These are phyloP conservation scores for Gymnocephalus cernua DNA, from an alignment of 2,113 vertebrate species.

Conservation along the genomic window DNA sequence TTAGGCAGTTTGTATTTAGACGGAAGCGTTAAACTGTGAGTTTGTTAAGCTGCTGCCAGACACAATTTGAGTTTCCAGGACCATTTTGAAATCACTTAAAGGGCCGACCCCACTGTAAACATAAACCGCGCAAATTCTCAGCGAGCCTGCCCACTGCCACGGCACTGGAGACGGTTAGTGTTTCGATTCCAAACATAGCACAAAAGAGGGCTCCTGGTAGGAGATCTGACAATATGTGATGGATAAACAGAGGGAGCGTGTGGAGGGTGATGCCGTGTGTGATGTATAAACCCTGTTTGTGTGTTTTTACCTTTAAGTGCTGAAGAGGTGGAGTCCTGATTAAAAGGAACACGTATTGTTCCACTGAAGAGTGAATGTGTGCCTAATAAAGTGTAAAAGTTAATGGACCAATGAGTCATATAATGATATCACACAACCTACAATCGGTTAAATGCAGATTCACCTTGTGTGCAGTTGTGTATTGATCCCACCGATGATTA, in stretches of 20 bases:
- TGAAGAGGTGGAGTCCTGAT: neutral
- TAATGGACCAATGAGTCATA: neutral
- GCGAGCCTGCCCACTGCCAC: neutral
- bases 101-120: neutral
- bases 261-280: too few relatives aligned
- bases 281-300: too few relatives aligned
- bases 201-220: neutral
- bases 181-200: neutral
- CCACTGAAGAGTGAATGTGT: neutral
- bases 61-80: neutral
- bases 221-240: slow-evolving; percentile 1
- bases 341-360: neutral
- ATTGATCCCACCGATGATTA: neutral
- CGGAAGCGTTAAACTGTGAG: neutral
- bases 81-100: neutral
- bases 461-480: neutral
- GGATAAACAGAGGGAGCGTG: neutral
- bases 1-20: neutral
- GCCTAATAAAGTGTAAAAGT: neutral
- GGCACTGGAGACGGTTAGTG: neutral
- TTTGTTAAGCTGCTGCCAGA: neutral
- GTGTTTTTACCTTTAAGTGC: slow-evolving; percentile 10
- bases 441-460: neutral
- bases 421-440: neutral
- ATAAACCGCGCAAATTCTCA: neutral